Evolutionary conservation across 2,797 vertebrate species (phyloP).

Genomic region (Muscicapa comitata): DNA sequence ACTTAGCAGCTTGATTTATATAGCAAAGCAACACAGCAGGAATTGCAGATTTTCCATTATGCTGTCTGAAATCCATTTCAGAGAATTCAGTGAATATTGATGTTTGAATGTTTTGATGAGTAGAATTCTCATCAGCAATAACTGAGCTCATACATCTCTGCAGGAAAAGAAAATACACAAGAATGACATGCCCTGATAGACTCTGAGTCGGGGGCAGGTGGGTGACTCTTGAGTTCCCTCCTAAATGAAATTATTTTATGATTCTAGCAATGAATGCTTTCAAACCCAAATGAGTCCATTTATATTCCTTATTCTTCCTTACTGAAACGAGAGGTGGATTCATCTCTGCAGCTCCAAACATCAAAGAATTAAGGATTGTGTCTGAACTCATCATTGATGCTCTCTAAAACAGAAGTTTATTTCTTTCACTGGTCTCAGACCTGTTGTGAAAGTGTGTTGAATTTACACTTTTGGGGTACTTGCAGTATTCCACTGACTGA

Average conservation of each 20-base stretch:
- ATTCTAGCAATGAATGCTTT: neutral
- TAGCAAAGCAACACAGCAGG: neutral
- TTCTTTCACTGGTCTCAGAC: neutral
- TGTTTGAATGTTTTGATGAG: neutral
- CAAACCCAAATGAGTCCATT: neutral
- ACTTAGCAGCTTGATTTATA: conserved; percentile 5
- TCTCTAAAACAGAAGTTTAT: neutral
- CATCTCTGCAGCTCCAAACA: neutral
- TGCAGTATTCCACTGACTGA: neutral
- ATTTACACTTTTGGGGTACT: neutral
- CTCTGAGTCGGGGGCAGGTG: fast-evolving
- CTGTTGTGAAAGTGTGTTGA: neutral
- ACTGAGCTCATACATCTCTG: neutral
- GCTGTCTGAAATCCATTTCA: neutral
- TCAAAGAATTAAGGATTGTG: neutral
- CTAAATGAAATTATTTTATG: neutral
- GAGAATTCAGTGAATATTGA: neutral
- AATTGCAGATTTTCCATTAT: neutral
- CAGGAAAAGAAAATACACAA: neutral
- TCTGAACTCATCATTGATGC: fast-evolving
- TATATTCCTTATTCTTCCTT: neutral
- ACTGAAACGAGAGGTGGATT: neutral
- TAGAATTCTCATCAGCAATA: neutral
- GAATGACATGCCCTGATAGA: neutral
- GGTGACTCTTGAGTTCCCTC: neutral